Percentiles rank a stretch among this genome's conserved stretches.
phyloP scores from a whole-genome alignment of 2,113 vertebrate species.

The Tragulus kanchil region DNA sequence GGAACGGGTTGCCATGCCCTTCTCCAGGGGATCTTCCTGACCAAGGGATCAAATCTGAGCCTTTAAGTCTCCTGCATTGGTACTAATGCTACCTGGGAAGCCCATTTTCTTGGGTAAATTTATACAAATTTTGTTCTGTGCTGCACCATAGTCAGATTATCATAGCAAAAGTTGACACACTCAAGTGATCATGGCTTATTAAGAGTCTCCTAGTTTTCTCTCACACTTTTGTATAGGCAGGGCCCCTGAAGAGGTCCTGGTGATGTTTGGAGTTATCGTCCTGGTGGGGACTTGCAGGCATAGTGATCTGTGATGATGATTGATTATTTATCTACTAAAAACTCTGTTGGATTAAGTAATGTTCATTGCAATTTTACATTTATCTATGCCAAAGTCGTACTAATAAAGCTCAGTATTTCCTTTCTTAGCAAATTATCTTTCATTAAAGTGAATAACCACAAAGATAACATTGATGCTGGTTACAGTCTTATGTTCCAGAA shows the following conservation, averaged over 20 bases:
- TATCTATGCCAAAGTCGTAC: background rate
- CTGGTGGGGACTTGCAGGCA: background rate
- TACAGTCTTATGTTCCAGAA: background rate
- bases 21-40: too few species aligned
- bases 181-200: background rate
- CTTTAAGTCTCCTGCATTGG: too few species aligned
- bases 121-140: background rate
- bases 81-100: too few species aligned
- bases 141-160: background rate
- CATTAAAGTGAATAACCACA: background rate
- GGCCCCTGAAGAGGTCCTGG: background rate
- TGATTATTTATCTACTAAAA: background rate
- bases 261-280: background rate
- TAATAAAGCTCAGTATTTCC: background rate
- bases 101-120: background rate
- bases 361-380: background rate
- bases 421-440: background rate
- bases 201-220: background rate
- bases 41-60: too few species aligned
- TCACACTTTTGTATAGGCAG: background rate
- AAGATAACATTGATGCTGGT: background rate
- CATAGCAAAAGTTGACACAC: background rate
- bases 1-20: too few species aligned
- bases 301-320: background rate
- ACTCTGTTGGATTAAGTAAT: background rate